A percentile compares a stretch with the other conserved stretches of the same genome.
Evolutionary conservation across 23 tunicate species (phyloP).

Genomic region (Clavelina lepadiformis): DNA sequence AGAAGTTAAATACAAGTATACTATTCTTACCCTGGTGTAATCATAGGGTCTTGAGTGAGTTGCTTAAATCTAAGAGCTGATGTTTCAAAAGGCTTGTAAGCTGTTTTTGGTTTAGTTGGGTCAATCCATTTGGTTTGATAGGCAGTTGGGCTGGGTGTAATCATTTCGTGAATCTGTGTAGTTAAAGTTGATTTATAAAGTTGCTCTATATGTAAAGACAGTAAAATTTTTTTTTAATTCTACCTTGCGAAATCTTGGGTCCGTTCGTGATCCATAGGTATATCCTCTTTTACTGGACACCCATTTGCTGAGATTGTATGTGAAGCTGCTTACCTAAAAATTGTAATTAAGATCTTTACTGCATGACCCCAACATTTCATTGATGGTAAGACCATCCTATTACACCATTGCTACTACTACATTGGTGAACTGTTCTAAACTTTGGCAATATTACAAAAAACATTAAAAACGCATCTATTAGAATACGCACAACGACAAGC

Average conservation of each 20-base stretch:
- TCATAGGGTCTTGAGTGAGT: slow-evolving; percentile 55
- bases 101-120: slow-evolving; percentile 35
- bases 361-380: too few relatives aligned
- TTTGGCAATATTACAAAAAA: too few relatives aligned
- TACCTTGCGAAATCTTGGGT: slow-evolving; percentile 73
- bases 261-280: slow-evolving; percentile 76
- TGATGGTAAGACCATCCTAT: too few relatives aligned
- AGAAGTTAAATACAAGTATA: not conserved
- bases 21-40: slow-evolving; percentile 60
- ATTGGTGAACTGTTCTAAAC: too few relatives aligned
- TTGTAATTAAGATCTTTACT: too few relatives aligned
- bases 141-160: slow-evolving; percentile 62
- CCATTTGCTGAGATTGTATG: slow-evolving; percentile 67
- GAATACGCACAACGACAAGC: too few relatives aligned
- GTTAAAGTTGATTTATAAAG: not conserved
- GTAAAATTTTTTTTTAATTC: not conserved
- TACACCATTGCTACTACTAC: too few relatives aligned
- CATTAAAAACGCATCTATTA: too few relatives aligned
- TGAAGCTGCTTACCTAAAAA: slow-evolving; percentile 65
- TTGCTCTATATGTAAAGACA: not conserved
- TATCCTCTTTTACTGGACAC: slow-evolving; percentile 83
- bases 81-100: slow-evolving; percentile 78
- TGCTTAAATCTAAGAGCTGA: slow-evolving; percentile 62
- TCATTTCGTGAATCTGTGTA: slow-evolving; percentile 8
- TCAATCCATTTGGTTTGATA: slow-evolving; percentile 79